A percentile compares a stretch with the other conserved stretches of the same genome.
Evolutionary conservation across 2,797 vertebrate genomes (phyloP).

Genomic region (Cyprinodon diabolis): DNA sequence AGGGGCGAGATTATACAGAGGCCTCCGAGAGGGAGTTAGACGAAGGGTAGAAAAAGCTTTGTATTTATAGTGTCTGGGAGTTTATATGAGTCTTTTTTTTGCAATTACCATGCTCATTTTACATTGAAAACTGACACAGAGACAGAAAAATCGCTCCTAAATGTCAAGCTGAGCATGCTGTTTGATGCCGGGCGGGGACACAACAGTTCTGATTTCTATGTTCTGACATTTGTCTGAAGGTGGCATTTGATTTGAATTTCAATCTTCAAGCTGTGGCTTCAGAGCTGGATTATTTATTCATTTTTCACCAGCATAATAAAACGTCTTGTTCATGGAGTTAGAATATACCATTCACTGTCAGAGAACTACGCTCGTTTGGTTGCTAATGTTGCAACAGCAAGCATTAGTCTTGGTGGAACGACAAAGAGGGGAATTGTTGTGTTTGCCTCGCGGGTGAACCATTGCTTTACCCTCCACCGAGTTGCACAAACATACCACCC

Average conservation of each 20-base stretch:
- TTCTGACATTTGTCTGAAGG: constrained; percentile 72
- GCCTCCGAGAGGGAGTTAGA: constrained; percentile 38
- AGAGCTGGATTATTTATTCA: constrained; percentile 47
- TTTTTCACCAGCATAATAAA: constrained; percentile 56
- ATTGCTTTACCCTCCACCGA: constrained; percentile 54
- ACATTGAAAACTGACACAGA: constrained; percentile 40
- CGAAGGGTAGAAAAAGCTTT: constrained; percentile 13
- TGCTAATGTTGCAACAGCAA: constrained; percentile 48
- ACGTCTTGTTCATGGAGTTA: constrained; percentile 52
- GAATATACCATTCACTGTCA: constrained; percentile 55
- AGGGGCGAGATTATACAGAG: constrained; percentile 38
- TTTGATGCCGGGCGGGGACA: constrained; percentile 48
- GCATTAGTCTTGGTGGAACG: constrained; percentile 64
- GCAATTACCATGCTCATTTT: constrained; percentile 48
- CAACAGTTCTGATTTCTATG: constrained; percentile 61
- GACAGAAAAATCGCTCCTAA: constrained; percentile 61
- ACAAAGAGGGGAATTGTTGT: constrained; percentile 65
- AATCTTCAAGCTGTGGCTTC: constrained; percentile 53
- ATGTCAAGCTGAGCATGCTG: constrained; percentile 66
- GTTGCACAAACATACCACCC: constrained; percentile 49
- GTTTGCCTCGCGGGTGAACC: constrained; percentile 61
- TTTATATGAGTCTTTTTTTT: constrained; percentile 18
- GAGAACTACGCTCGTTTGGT: constrained; percentile 45
- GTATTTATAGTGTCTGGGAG: constrained; percentile 23
- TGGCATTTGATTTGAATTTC: constrained; percentile 75